Percentiles rank a stretch among this genome's conserved stretches.
phyloP scores from a whole-genome alignment of 2,797 vertebrate genomes.

The Mycteria americana region DNA sequence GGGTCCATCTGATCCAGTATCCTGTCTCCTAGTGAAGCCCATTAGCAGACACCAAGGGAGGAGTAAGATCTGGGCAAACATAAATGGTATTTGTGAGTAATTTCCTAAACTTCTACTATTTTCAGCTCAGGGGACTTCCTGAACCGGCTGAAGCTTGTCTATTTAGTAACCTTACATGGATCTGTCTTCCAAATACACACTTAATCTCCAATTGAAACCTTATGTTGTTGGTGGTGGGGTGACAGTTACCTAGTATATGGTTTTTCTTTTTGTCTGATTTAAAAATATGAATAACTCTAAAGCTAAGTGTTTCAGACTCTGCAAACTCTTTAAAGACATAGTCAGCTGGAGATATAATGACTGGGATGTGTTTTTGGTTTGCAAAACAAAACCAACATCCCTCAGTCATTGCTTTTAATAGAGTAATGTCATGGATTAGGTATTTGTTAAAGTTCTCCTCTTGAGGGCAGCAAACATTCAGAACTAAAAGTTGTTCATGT shows the following conservation, averaged over 20 bases:
- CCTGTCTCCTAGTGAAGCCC: not conserved
- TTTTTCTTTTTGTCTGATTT: not conserved
- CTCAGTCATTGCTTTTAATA: not conserved
- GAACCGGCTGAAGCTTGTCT: not conserved
- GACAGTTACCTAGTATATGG: not conserved
- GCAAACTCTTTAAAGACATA: not conserved
- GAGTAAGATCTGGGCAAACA: not conserved
- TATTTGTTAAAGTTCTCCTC: slow-evolving; percentile 39
- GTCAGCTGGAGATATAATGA: not conserved
- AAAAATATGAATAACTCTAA: not conserved
- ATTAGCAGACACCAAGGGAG: not conserved
- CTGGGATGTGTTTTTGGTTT: not conserved
- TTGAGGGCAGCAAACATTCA: slow-evolving; percentile 65
- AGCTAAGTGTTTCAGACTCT: not conserved
- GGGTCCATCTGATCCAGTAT: not conserved
- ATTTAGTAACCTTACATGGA: not conserved
- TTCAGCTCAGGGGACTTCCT: not conserved
- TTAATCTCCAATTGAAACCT: not conserved
- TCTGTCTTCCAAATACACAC: not conserved
- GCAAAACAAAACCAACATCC: not conserved
- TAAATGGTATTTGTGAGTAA: not conserved
- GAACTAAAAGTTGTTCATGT: not conserved
- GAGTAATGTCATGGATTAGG: not conserved
- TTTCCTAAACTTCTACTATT: not conserved
- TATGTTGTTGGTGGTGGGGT: not conserved